Evolutionary conservation across 2,113 vertebrate species (phyloP), one percentile per base, ranked within the genome.

Genomic region (Marmota monax): DNA sequence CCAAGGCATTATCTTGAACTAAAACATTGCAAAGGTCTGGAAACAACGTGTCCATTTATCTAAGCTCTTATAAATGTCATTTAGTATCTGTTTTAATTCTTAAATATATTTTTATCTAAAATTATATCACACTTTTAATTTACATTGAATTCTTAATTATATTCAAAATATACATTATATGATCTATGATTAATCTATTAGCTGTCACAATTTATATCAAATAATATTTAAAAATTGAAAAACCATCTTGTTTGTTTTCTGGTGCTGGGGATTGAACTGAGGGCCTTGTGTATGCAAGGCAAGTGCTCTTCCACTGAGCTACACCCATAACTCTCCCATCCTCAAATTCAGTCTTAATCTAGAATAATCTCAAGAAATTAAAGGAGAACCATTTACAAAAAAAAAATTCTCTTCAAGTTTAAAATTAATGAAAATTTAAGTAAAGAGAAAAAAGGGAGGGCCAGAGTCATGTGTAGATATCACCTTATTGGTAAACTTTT

Each of bases 1-100:
- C 34, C 53, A 0, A 51, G 25, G 27, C 61, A 34, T 92, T 37
- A 53, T 76, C 11, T 69, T 94, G 61, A 96, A 90, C 53, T 94
- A 83, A 25, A 78, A 25, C 45, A 58, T 82, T 69, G 37, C n/a
- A 74, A 88, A 45, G 93, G 85, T 51, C 72, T 89, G 51, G 56
- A 87, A 84, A 79, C 5, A 70, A 74, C 25, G 32, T 53, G 14
- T 77, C 14, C 10, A 42, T n/a, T 58, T 39, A 67, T 82, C 61
- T 63, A 91, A 73, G 17, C 14, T 73, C 56, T 94, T 85, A 25
- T 82, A 76, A 92, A 56, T 74, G n/a, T 53, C 3, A 51, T 70
- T 72, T 89, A 76, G 23, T 32, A 37, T 92, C 94, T 12, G 58
- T 77, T 91, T 73, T 53, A 67, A 34, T 73, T 85, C 95, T 70